These are phyloP conservation scores for Odobenus rosmarus DNA, from an alignment of 2,113 vertebrate genomes.

Conservation along the genomic window DNA sequence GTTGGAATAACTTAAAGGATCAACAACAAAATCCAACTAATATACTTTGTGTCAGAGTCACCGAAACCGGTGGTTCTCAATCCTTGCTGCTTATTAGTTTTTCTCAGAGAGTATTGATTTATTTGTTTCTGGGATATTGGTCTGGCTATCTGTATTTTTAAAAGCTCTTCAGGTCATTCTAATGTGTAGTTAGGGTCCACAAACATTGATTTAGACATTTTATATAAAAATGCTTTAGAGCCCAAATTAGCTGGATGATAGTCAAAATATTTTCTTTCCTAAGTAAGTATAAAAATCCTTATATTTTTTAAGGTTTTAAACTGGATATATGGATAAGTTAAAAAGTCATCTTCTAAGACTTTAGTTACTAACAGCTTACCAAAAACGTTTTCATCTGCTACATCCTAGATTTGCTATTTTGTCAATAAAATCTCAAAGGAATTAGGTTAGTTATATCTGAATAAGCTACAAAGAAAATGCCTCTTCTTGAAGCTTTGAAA, in stretches of 20 bases:
- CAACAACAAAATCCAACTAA: background rate
- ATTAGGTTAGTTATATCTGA: background rate
- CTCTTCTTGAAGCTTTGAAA: background rate
- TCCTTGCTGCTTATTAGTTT: background rate
- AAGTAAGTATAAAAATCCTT: background rate
- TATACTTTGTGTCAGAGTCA: background rate
- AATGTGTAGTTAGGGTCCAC: background rate
- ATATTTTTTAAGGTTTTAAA: background rate
- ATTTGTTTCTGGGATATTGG: background rate
- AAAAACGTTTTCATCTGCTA: background rate
- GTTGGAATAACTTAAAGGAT: background rate
- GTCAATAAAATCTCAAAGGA: constrained; percentile 12
- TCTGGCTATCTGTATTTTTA: background rate
- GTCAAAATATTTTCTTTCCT: background rate
- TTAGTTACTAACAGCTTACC: background rate
- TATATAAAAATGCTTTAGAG: background rate
- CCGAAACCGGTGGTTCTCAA: background rate
- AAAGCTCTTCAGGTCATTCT: background rate
- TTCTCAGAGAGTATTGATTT: background rate
- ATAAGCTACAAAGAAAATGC: background rate
- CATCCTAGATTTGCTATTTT: background rate
- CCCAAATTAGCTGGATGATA: background rate
- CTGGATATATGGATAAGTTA: background rate
- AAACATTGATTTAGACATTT: background rate
- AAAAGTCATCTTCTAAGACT: background rate